These are phyloP conservation scores for Hirtodrosophila duncani DNA, from an alignment of 2,888 invertebrate species.

Conservation along the genomic window DNA sequence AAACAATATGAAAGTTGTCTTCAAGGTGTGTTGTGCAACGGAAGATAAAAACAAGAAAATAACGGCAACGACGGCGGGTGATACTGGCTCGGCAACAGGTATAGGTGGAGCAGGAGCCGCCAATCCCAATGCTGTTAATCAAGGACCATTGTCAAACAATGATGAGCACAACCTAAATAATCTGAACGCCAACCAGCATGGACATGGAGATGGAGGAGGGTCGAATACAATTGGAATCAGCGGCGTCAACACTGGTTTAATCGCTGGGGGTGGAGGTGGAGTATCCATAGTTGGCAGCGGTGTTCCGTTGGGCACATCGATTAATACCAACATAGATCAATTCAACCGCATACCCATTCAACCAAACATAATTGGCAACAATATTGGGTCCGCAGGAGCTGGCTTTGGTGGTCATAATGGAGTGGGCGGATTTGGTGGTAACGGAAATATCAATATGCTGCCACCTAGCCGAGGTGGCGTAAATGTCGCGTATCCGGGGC, in stretches of 20 bases:
- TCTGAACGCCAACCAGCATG: constrained; percentile 66
- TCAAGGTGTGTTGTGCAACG: constrained; percentile 93
- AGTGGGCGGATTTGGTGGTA: constrained; percentile 51
- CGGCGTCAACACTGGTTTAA: constrained; percentile 72
- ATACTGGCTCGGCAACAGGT: too few relatives aligned
- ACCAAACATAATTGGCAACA: constrained; percentile 70
- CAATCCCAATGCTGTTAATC: constrained; percentile 42
- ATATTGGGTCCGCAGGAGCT: constrained; percentile 48
- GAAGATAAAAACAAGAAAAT: constrained; percentile 81
- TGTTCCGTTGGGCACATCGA: constrained; percentile 68
- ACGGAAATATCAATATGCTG: constrained; percentile 70
- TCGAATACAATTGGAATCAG: constrained; percentile 69
- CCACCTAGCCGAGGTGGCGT: constrained; percentile 62
- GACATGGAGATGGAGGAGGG: constrained; percentile 49
- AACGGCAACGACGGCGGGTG: constrained; percentile 66
- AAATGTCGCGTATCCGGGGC: constrained; percentile 58
- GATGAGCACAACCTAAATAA: constrained; percentile 42
- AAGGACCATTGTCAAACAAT: too few relatives aligned
- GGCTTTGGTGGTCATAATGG: constrained; percentile 32
- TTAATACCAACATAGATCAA: constrained; percentile 78
- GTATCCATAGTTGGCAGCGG: constrained; percentile 47
- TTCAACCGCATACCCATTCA: constrained; percentile 77
- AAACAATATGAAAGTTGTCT: constrained; percentile 97
- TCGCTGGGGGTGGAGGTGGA: constrained; percentile 38
- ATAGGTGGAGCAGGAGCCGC: constrained; percentile 32